These are phyloP conservation scores for Caenorhabditis latens DNA, from an alignment of 1,140 invertebrate species.

Conservation along the genomic window DNA sequence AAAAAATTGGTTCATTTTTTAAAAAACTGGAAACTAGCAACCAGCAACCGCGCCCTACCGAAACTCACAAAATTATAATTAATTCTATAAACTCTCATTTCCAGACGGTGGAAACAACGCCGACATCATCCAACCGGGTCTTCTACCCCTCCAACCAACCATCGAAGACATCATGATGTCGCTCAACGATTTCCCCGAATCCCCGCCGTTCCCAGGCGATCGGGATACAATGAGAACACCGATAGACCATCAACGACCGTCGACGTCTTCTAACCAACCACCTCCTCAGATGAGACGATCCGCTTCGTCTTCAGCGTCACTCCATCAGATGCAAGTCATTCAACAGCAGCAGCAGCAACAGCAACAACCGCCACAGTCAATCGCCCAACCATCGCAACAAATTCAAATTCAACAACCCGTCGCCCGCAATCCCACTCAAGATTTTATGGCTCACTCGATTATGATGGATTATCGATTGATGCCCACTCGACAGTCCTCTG, in stretches of 20 bases:
- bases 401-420: conserved; percentile 47
- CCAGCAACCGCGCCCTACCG: too few relatives aligned
- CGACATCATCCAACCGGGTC: conserved; percentile 97
- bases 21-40: too few relatives aligned
- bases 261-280: neutral
- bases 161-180: conserved; percentile 89
- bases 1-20: too few relatives aligned
- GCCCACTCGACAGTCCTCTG: conserved; percentile 58
- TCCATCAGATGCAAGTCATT: conserved; percentile 28
- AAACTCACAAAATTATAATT: too few relatives aligned
- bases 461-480: conserved; percentile 57
- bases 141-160: conserved; percentile 94
- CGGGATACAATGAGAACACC: conserved; percentile 27
- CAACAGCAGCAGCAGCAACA: conserved; percentile 1
- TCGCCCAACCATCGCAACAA: conserved; percentile 15
- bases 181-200: conserved; percentile 40
- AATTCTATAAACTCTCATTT: too few relatives aligned
- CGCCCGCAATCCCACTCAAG: conserved; percentile 27
- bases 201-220: conserved; percentile 30
- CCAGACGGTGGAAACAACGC: conserved; percentile 82
- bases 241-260: conserved; percentile 11
- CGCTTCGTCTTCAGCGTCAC: conserved; percentile 24
- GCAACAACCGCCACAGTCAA: conserved; percentile 49
- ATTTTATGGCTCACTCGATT: conserved; percentile 8
- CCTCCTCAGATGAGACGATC: conserved; percentile 54